Percentiles rank a stretch among this genome's conserved stretches.
These are phyloP conservation scores for Vulpes lagopus DNA, from an alignment of 2,113 vertebrate species.

Conservation along the genomic window DNA sequence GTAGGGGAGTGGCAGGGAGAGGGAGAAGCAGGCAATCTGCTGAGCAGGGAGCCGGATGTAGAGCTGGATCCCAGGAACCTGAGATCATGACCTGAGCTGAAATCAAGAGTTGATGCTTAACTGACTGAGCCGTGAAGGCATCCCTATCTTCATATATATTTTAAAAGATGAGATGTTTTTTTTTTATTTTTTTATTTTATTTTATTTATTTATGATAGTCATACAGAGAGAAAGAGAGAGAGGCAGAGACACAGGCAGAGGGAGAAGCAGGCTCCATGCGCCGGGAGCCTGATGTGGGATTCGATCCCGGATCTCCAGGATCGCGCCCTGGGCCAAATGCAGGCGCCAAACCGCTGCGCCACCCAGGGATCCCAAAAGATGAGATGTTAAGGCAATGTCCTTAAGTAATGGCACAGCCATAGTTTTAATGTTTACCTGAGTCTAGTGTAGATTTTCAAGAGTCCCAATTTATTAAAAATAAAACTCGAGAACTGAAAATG, in stretches of 20 bases:
- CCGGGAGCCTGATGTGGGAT: no score
- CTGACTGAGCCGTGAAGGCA: background rate
- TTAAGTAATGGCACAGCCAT: slow-evolving; percentile 67
- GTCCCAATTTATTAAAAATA: slow-evolving; percentile 79
- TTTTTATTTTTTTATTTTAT: no score
- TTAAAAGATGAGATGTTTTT: slow-evolving; percentile 1
- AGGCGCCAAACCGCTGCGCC: no score
- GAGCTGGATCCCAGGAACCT: background rate
- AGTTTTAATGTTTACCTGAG: slow-evolving; percentile 48
- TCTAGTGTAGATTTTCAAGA: slow-evolving; percentile 65
- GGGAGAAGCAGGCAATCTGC: background rate
- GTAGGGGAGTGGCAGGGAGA: background rate
- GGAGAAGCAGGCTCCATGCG: no score
- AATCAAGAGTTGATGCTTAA: background rate
- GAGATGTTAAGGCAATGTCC: background rate
- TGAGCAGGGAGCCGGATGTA: background rate
- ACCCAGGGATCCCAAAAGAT: background rate
- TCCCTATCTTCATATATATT: background rate
- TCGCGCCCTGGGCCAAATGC: no score
- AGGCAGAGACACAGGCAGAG: no score
- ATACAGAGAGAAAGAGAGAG: no score
- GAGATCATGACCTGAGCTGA: background rate
- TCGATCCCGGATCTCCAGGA: no score
- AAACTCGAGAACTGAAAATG: slow-evolving; percentile 79
- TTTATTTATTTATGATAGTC: no score